Evolutionary conservation across 2,797 vertebrate genomes (phyloP).

Genomic region (Pampus argenteus): DNA sequence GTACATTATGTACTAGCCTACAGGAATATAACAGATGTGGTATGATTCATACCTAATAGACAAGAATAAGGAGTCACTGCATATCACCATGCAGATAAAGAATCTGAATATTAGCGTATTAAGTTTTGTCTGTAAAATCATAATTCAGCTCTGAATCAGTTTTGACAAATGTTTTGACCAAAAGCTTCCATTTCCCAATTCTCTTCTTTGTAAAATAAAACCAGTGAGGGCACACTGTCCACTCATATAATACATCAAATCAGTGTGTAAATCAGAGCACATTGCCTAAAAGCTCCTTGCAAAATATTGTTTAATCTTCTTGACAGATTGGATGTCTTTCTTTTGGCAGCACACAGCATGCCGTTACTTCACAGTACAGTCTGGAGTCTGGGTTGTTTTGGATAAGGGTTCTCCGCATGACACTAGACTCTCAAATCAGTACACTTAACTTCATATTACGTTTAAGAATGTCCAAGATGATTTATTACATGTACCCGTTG

Average conservation of each 20-base stretch:
- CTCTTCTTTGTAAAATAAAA: slow-evolving; percentile 30
- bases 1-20: slow-evolving; percentile 13
- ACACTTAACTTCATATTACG: slow-evolving; percentile 23
- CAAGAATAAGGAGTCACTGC: slow-evolving; percentile 5
- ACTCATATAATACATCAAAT: slow-evolving; percentile 28
- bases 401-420: slow-evolving; percentile 35
- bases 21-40: slow-evolving; percentile 20
- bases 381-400: slow-evolving; percentile 44
- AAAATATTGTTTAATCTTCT: slow-evolving; percentile 41
- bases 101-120: slow-evolving; percentile 17
- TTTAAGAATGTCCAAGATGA: slow-evolving; percentile 26
- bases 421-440: slow-evolving; percentile 29
- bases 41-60: slow-evolving; percentile 30
- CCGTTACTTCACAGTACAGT: slow-evolving; percentile 45
- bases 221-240: background rate
- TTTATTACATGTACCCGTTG: slow-evolving; percentile 42
- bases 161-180: slow-evolving; percentile 21
- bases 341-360: slow-evolving; percentile 59
- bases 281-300: slow-evolving; percentile 5
- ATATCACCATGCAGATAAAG: background rate
- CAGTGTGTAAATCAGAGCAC: slow-evolving; percentile 12
- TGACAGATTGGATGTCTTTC: slow-evolving; percentile 55
- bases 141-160: slow-evolving; percentile 13
- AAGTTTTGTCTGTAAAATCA: slow-evolving; percentile 6
- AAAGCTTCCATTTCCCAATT: slow-evolving; percentile 16